A percentile compares a stretch with the other conserved stretches of the same genome.
phyloP scores from a whole-genome alignment of 2,888 invertebrate species.

The Kryphioiulus occultus region DNA sequence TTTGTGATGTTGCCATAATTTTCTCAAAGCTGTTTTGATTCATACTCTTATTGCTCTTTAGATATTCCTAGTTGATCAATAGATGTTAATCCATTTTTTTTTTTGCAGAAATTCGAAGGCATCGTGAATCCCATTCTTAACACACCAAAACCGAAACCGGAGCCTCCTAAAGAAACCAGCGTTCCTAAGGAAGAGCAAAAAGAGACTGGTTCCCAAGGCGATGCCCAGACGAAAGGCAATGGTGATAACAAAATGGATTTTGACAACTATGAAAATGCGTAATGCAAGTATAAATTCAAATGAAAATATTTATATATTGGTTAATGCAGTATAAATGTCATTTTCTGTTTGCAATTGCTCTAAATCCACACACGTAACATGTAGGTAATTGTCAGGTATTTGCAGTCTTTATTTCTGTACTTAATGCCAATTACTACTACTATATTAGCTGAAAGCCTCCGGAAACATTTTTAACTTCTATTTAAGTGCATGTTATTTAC shows the following conservation, averaged over 20 bases:
- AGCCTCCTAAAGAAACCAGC: constrained; percentile 68
- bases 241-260: constrained; percentile 37
- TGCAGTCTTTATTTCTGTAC: constrained; percentile 32
- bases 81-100: background rate
- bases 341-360: constrained; percentile 29
- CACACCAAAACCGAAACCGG: constrained; percentile 84
- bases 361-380: constrained; percentile 24
- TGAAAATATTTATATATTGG: constrained; percentile 44
- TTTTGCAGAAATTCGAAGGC: constrained; percentile 66
- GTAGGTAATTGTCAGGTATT: constrained; percentile 29
- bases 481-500: background rate
- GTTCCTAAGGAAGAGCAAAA: constrained; percentile 56
- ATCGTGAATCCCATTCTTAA: constrained; percentile 76
- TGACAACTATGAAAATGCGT: background rate
- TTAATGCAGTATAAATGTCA: constrained; percentile 4
- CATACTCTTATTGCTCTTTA: no score
- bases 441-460: background rate
- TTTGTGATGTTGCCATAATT: no score
- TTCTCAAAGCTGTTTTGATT: no score
- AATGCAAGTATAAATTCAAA: background rate
- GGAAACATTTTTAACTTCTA: background rate
- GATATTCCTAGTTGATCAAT: no score
- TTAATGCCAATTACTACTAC: constrained; percentile 1
- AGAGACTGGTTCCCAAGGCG: constrained; percentile 1
- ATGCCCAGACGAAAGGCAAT: background rate